A percentile compares a stretch with the other conserved stretches of the same genome.
Evolutionary conservation across 2,113 vertebrate genomes (phyloP).

Genomic region (Urocolius indicus): DNA sequence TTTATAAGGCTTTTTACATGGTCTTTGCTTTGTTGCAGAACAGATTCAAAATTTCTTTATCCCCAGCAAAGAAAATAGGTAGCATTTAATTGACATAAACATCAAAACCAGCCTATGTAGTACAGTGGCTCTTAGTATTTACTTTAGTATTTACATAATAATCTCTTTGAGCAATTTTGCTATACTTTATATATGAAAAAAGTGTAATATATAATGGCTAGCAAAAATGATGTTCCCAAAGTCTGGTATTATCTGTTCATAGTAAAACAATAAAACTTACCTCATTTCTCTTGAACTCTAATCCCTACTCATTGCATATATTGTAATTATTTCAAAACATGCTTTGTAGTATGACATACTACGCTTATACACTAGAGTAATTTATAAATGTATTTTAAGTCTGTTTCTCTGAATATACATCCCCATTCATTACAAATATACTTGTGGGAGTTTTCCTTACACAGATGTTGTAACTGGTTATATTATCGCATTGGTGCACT

Average conservation of each 20-base stretch:
- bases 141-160: not conserved
- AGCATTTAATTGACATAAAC: not conserved
- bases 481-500: not conserved
- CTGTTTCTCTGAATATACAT: not conserved
- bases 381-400: not conserved
- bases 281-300: not conserved
- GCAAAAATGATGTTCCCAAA: not conserved
- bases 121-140: not conserved
- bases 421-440: not conserved
- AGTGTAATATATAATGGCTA: not conserved
- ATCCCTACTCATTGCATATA: not conserved
- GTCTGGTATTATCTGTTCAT: not conserved
- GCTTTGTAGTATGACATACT: not conserved
- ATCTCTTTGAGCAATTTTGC: not conserved
- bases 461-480: not conserved
- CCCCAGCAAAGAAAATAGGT: not conserved
- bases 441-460: not conserved
- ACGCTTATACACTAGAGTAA: not conserved
- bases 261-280: not conserved
- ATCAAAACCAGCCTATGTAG: not conserved
- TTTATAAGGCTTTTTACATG: not conserved
- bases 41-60: not conserved
- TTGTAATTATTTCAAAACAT: not conserved
- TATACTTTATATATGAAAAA: not conserved
- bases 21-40: not conserved